A percentile compares a stretch with the other conserved stretches of the same genome.
phyloP scores from a whole-genome alignment of 92 coral and sea anemone species.

The Palythoa caribaeorum region DNA sequence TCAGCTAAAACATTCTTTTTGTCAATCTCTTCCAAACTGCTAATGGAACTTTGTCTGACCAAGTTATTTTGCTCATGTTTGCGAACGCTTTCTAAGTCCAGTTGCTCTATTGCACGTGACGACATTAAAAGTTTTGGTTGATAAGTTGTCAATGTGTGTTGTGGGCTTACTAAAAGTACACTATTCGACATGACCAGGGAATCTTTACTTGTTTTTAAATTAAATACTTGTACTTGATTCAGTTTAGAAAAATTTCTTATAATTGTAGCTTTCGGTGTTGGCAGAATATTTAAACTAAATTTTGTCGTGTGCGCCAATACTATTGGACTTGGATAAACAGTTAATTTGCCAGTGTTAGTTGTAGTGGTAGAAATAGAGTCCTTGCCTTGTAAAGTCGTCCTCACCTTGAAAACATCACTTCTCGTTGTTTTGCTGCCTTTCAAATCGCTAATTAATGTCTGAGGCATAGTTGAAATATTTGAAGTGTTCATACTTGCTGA shows the following conservation, averaged over 20 bases:
- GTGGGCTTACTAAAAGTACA: background rate
- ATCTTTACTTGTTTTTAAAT: background rate
- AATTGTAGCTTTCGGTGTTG: constrained; percentile 5
- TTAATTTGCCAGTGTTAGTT: background rate
- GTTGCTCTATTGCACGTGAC: background rate
- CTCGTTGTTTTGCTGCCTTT: background rate
- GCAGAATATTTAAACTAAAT: background rate
- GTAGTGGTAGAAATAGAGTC: background rate
- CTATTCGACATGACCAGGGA: background rate
- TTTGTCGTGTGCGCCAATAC: background rate
- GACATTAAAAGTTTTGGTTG: background rate
- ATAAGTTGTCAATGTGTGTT: background rate
- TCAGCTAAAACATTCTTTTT: constrained; percentile 40
- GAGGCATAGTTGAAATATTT: background rate
- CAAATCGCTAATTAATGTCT: background rate
- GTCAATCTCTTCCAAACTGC: constrained; percentile 20
- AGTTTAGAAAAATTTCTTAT: background rate
- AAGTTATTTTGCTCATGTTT: background rate
- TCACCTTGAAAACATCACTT: background rate
- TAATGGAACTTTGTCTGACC: background rate
- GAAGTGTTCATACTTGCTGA: background rate
- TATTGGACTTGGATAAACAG: constrained; percentile 19
- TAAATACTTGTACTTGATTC: background rate
- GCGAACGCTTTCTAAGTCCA: background rate
- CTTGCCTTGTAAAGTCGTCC: background rate